Conservation (phyloP, 2,888 invertebrate genomes). For the Drosophila paracracens region DNA sequence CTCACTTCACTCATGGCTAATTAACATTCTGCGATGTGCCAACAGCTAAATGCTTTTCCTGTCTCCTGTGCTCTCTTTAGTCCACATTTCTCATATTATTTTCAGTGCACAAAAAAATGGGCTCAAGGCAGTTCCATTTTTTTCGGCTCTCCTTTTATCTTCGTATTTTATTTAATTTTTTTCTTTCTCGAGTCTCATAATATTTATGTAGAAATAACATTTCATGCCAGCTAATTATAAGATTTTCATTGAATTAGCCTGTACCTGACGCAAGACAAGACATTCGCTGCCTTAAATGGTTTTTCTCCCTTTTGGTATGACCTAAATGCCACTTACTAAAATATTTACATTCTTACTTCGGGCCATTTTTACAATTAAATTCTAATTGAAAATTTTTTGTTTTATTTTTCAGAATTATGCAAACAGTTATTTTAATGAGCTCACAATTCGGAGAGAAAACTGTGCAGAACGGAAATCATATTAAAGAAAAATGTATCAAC, state of each 20-base stretch:
- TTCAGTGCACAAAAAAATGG: constrained; percentile 20
- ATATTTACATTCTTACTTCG: constrained; percentile 13
- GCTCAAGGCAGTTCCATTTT: constrained; percentile 38
- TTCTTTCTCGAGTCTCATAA: constrained; percentile 31
- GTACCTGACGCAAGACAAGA: background rate
- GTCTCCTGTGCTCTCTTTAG: constrained; percentile 6
- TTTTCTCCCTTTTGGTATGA: background rate
- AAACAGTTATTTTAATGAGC: background rate
- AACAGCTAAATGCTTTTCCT: constrained; percentile 33
- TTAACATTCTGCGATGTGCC: constrained; percentile 69
- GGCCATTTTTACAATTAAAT: background rate
- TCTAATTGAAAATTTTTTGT: constrained; percentile 13
- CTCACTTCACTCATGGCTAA: constrained; percentile 66
- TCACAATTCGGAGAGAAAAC: background rate
- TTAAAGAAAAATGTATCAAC: background rate
- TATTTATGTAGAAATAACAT: constrained; percentile 46
- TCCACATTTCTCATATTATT: constrained; percentile 49
- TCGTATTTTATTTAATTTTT: constrained; percentile 21
- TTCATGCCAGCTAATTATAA: constrained; percentile 46
- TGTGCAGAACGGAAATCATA: background rate
- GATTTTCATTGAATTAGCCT: constrained; percentile 20
- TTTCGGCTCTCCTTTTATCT: constrained; percentile 44
- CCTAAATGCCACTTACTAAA: constrained; percentile 15
- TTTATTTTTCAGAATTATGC: background rate
- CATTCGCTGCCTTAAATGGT: constrained; percentile 11